These are phyloP conservation scores for Aethina tumida DNA, from an alignment of 1,140 invertebrate genomes.

Conservation along the genomic window DNA sequence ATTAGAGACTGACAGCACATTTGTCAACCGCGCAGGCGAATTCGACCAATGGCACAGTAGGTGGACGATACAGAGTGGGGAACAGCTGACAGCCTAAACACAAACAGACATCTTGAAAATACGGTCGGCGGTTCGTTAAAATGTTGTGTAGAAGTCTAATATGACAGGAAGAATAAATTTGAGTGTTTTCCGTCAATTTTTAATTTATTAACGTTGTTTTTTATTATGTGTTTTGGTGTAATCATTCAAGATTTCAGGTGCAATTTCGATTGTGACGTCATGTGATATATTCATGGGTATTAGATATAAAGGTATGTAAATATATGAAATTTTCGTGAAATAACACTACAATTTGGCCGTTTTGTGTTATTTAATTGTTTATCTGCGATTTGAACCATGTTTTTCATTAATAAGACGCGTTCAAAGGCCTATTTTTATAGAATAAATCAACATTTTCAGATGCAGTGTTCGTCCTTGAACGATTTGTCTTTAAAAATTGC, in stretches of 20 bases:
- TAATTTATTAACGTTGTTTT: slow-evolving; percentile 14
- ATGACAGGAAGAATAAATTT: slow-evolving; percentile 26
- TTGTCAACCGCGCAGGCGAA: too few species aligned
- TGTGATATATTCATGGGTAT: slow-evolving; percentile 28
- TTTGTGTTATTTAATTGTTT: neutral
- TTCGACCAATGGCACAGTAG: too few species aligned
- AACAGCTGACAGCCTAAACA: slow-evolving; percentile 30
- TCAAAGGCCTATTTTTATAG: slow-evolving; percentile 9
- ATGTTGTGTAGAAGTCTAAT: slow-evolving; percentile 18
- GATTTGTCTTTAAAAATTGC: slow-evolving; percentile 14
- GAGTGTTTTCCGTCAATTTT: slow-evolving; percentile 13
- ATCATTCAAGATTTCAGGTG: slow-evolving; percentile 10
- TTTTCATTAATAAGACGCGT: neutral
- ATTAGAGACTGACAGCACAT: too few species aligned
- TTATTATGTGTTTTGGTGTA: slow-evolving; percentile 9
- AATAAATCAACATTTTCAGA: slow-evolving; percentile 11
- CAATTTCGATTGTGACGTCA: slow-evolving; percentile 26
- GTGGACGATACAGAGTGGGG: slow-evolving; percentile 19
- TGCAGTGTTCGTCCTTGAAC: slow-evolving; percentile 12
- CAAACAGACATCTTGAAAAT: slow-evolving; percentile 25
- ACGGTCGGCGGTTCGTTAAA: slow-evolving; percentile 18
- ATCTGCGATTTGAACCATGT: slow-evolving; percentile 1
- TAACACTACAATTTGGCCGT: neutral
- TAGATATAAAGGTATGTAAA: slow-evolving; percentile 21
- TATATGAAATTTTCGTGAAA: slow-evolving; percentile 2